Base-by-base conservation (phyloP, 2,113 vertebrate genomes). In the Pelvicachromis taeniatus region DNA sequence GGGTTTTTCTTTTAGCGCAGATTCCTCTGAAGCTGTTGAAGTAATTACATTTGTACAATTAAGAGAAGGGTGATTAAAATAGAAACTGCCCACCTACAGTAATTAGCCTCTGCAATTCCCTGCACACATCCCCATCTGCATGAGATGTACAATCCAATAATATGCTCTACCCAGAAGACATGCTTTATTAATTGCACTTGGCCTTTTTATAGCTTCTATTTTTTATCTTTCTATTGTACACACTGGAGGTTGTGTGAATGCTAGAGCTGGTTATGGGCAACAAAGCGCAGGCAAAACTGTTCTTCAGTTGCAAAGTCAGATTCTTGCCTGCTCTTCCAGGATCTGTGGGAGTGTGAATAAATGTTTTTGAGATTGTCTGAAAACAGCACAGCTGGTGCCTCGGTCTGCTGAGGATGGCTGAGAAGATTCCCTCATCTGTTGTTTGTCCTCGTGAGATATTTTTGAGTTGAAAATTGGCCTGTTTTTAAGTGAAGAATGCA, bases 181-280 rank as follows among this genome's bases (percentile, higher is more conserved):
- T 87, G 68, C 79, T 58, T 95, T 84, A 91, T 91, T 90, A 42
- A 89, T 73, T 16, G 8, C 58, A n/a, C 10, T 75, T 29, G 17
- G 38, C 48, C 86, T 82, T 90, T 91, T 91, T 75, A 82, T 81
- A 68, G 16, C 52, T 63, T 70, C 53, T 77, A 50, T 45, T 75
- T 78, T 68, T 59, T 50, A 4, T 16, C 54, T 80, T 48, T 65
- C 2, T 38, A 4, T 45, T 42, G 3, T 50, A 5, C 3, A 52
- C 61, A 12, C 23, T 2, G 55, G 21, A 42, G 26, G 10, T 23
- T 12, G 9, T 56, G 3, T 33, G 54, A 81, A 68, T 75, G 26
- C 5, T 77, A n/a, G 58, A 14, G 12, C 8, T 53, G 11, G 17
- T 52, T 52, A 11, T 73, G 56, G 63, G 7, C 35, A 61, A 13